Base-by-base conservation (phyloP, 2,113 vertebrate genomes). In the Cebidichthys violaceus region DNA sequence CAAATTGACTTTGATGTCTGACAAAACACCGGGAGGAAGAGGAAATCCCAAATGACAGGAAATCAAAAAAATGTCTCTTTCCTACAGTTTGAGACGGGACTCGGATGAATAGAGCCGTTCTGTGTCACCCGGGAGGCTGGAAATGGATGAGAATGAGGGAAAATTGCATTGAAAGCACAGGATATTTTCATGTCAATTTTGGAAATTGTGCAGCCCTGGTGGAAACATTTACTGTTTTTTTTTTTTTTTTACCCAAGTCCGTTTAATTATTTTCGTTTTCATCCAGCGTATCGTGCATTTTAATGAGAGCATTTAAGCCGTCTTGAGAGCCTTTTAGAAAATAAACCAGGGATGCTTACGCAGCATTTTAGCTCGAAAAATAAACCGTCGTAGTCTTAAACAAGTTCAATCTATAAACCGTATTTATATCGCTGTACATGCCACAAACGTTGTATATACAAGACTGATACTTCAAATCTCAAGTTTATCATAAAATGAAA, bases 1-100 rank as follows among this genome's bases (percentile, higher is more conserved):
- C 68, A 93, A 94, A 93, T 87, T 86, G 81, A 65, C 88, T 94
- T 94, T 93, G 89, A 92, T 94, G 94, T 88, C 35, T 88, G 92
- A 93, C 90, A 92, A 92, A 94, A 95, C 89, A 93, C 69, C 31
- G 66, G 52, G 77, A n/a, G 83, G 52, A 50, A 55, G 82, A 89
- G 92, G 93, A 93, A 94, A 92, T 87, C 84, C 87, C 89, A 92
- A 92, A 94, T 82, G 86, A 88, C 85, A 88, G 82, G 73, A 93
- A 93, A 93, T 92, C 86, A 93, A 89, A 90, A 89, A 90, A 92
- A 92, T 78, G 68, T 13, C 60, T 82, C 86, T 82, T 88, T 70
- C 75, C 75, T 90, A 85, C 85, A 85, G 86, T 92, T 82, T 66
- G 67, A 69, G 66, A 79, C 57, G 75, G 31, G 81, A 82, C 50